A percentile compares a stretch with the other conserved stretches of the same genome.
phyloP scores from a whole-genome alignment of 2,797 vertebrate species.

The Cossypha heuglini region DNA sequence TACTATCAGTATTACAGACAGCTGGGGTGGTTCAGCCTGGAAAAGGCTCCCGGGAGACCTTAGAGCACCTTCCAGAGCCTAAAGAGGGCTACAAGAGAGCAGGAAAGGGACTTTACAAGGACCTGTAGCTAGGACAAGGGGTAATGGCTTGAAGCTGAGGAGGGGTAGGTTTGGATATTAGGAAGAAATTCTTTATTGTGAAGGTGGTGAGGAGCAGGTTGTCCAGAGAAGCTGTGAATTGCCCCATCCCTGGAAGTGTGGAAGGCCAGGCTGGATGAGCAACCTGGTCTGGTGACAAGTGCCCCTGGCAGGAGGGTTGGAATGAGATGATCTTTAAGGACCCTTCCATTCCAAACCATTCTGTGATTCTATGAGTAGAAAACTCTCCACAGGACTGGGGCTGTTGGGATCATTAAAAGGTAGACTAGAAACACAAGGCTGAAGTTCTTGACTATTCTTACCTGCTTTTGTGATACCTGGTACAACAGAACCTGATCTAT shows the following conservation, averaged over 20 bases:
- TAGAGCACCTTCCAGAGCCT: background rate
- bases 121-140: background rate
- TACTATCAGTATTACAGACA: background rate
- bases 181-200: background rate
- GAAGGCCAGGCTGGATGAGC: background rate
- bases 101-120: background rate
- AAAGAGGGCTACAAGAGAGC: background rate
- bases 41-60: background rate
- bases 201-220: background rate
- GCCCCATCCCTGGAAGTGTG: background rate
- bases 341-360: background rate
- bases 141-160: background rate
- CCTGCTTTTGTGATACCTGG: background rate
- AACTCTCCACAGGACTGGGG: background rate
- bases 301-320: background rate
- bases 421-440: background rate
- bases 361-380: background rate
- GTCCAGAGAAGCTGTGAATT: background rate
- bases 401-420: background rate
- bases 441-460: background rate
- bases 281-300: background rate
- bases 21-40: background rate
- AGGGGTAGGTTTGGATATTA: background rate
- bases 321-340: background rate
- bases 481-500: background rate